Evolutionary conservation across 2,888 invertebrate species (phyloP), one percentile per base, ranked within the genome.

Genomic region (Euspilapteryx auroguttella): DNA sequence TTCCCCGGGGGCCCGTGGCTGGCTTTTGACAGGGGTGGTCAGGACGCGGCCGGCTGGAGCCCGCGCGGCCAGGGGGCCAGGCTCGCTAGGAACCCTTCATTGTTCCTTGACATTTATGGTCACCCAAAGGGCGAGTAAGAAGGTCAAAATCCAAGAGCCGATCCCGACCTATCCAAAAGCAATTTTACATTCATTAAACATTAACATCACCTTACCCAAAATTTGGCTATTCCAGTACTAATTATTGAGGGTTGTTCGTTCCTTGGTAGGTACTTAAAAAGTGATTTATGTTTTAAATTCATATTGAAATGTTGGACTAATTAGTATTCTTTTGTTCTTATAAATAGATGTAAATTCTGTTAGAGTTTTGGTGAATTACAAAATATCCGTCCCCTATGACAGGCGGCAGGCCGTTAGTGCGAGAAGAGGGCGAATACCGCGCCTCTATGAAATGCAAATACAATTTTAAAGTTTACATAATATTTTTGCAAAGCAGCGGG

Each of bases 391-490:
- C 22, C 28, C 13, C 27, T n/a, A n/a, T n/a, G n/a, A n/a, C n/a
- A n/a, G n/a, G n/a, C n/a, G n/a, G n/a, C n/a, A n/a, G n/a, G n/a
- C n/a, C n/a, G n/a, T n/a, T n/a, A n/a, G n/a, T n/a, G n/a, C n/a
- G n/a, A n/a, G n/a, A n/a, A n/a, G n/a, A n/a, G n/a, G n/a, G n/a
- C n/a, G n/a, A n/a, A n/a, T n/a, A n/a, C 52, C 50, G 45, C 44
- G 53, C 55, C 51, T 55, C 56, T 61, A 68, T 69, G 61, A 65
- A 65, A 66, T 62, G 64, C 66, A 75, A 73, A 71, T 71, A 75
- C 58, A 68, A 71, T 71, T 71, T 68, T 53, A 64, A 69, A 71
- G 64, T 69, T 68, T 65, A 58, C 66, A 69, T 68, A 65, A 66
- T 68, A 64, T 57, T 58, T 49, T 47, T 45, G 53, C 45, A 54